Evolutionary conservation across 1,140 invertebrate species (phyloP), one percentile per base, ranked within the genome.

Genomic region (Hestina assimilis): DNA sequence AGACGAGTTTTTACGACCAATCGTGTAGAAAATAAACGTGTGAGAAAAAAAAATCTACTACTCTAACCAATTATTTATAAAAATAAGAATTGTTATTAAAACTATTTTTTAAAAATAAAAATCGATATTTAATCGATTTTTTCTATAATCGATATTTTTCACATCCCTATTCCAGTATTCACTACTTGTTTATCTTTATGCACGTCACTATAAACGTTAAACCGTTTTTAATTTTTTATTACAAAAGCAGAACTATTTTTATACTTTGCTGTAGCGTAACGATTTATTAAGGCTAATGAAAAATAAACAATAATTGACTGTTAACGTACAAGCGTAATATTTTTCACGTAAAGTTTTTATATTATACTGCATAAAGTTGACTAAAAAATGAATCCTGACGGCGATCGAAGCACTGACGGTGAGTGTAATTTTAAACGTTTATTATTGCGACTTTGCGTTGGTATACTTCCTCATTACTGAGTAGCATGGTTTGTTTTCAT

Each of bases 241-340:
- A n/a, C n/a, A n/a, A n/a, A n/a, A n/a, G 66, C 56, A 61, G 63
- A 71, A 73, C 75, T 82, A 79, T 82, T 84, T 82, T 79, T 58
- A 71, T 72, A 69, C 54, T 55, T 51, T 47, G 63, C 42, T 66
- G 52, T 70, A 75, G 59, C 65, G 71, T 75, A 72, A 78, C 71
- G 70, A 72, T 77, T 76, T 72, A 76, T 71, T 74, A 70, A 70
- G 53, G 51, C 59, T 70, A 72, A 67, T 73, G 68, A 72, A 75
- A 75, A 77, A 74, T 66, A 80, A 82, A 83, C 69, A 80, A n/a
- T n/a, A n/a, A 59, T 59, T 69, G 55, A 59, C 69, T 56, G 64
- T 68, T 72, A 68, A 63, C 45, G 56, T 60, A 43, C 63, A 56
- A 42, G 58, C 33, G 40, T 59, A 54, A 28, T 65, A 47, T 54